Base-by-base conservation (phyloP, 2,113 vertebrate genomes). In the Gymnocephalus cernua region DNA sequence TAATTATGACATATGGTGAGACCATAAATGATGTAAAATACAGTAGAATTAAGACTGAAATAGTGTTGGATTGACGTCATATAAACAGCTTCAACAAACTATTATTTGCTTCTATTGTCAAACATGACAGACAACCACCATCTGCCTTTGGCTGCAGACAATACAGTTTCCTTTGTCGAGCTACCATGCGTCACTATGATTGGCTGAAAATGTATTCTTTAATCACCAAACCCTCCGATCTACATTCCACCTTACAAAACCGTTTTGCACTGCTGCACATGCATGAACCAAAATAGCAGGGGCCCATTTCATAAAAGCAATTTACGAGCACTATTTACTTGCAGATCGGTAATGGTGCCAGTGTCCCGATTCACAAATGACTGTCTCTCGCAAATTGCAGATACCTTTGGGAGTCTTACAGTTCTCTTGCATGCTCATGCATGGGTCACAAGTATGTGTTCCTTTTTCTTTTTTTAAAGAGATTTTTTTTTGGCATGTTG, bases 301-400 rank as follows among this genome's bases (percentile, higher is more conserved):
- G 65, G 27, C 21, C 29, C 29, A 69, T 54, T 68, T 69, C 10
- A 41, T 21, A 23, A 54, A 29, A 53, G 29, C 67, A 69, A 38
- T 69, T 50, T 38, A 32, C 14, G n/a, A 15, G 29, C 67, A 69
- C 67, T 23, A 69, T 69, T 38, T 69, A 54, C 65, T 21, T 27
- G 14, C 56, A 59, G 27, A 32, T 44, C 0, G 8, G n/a, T 44
- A 54, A 70, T 70, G 67, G 50, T 69, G 67, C 21, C 32, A 23
- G 21, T 54, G 50, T 69, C 32, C 50, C 15, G 3, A 25, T 70
- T 70, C 67, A 56, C 67, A 56, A 56, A 70, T 70, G 51, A 56
- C 53, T 71, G 35, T 14, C 48, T 16, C 12, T 29, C 16, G 2
- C 41, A 72, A 47, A 58, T 47, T 47, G 54, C 69, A 45, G 38